These are phyloP conservation scores for Zosterops japonicus DNA, from an alignment of 2,113 vertebrate species.

Conservation along the genomic window DNA sequence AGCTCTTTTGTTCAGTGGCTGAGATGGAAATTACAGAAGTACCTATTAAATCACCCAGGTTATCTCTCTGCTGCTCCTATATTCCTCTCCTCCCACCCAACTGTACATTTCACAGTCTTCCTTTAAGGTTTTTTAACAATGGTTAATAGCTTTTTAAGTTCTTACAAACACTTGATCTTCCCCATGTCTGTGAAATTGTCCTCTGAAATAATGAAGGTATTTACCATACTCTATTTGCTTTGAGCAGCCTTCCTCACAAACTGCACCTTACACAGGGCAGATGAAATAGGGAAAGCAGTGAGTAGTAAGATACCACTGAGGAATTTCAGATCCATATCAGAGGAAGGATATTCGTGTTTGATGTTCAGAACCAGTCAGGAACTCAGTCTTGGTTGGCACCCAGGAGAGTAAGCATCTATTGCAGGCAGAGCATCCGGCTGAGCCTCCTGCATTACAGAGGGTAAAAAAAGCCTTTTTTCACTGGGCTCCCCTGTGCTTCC, in stretches of 20 bases:
- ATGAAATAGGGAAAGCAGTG: not conserved
- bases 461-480: not conserved
- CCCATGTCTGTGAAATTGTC: not conserved
- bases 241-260: not conserved
- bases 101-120: not conserved
- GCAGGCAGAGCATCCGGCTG: not conserved
- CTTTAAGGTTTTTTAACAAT: not conserved
- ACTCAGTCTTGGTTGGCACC: not conserved
- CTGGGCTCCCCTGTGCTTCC: not conserved
- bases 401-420: conserved; percentile 5
- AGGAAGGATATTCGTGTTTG: conserved; percentile 43
- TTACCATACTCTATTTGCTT: not conserved
- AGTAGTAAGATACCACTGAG: conserved; percentile 15
- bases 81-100: not conserved
- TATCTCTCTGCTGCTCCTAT: not conserved
- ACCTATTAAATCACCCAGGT: not conserved
- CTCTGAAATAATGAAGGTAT: not conserved
- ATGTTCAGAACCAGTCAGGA: conserved; percentile 49
- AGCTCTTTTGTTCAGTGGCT: not conserved
- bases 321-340: conserved; percentile 59
- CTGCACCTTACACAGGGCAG: not conserved
- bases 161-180: not conserved
- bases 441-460: not conserved
- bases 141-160: not conserved
- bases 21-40: not conserved